Evolutionary conservation across 2,888 invertebrate genomes (phyloP).

Genomic region (Cantharis lateralis): DNA sequence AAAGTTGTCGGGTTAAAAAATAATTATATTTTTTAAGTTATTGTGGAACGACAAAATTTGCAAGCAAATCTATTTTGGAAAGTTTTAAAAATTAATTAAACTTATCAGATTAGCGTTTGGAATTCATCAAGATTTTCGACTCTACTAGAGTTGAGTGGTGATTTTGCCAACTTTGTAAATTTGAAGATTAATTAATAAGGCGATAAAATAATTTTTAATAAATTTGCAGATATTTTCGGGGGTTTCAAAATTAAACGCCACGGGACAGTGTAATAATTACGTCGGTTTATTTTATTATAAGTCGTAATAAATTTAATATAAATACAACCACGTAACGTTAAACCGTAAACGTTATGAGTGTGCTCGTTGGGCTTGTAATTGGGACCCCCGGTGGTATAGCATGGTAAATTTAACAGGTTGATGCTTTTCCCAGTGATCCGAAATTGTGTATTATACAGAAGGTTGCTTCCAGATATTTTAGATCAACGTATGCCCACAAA

Average conservation of each 20-base stretch:
- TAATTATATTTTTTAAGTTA: constrained; percentile 3
- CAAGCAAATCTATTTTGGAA: constrained; percentile 20
- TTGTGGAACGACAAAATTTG: constrained; percentile 12
- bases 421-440: constrained; percentile 41
- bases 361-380: constrained; percentile 34
- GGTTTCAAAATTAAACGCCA: background rate
- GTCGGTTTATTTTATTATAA: background rate
- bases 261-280: background rate
- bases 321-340: constrained; percentile 5
- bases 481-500: constrained; percentile 17
- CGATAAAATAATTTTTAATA: constrained; percentile 2
- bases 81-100: constrained; percentile 24
- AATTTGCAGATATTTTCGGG: background rate
- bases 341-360: constrained; percentile 10
- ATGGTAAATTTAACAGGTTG: constrained; percentile 44
- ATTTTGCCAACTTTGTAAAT: constrained; percentile 15
- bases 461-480: constrained; percentile 28
- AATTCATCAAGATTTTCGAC: constrained; percentile 11
- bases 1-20: constrained; percentile 1
- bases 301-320: background rate
- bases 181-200: constrained; percentile 22
- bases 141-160: constrained; percentile 4
- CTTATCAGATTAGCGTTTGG: constrained; percentile 23
- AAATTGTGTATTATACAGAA: constrained; percentile 42
- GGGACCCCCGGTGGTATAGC: constrained; percentile 33